Base-by-base conservation (phyloP, 2,113 vertebrate genomes). In the Dinomys branickii region DNA sequence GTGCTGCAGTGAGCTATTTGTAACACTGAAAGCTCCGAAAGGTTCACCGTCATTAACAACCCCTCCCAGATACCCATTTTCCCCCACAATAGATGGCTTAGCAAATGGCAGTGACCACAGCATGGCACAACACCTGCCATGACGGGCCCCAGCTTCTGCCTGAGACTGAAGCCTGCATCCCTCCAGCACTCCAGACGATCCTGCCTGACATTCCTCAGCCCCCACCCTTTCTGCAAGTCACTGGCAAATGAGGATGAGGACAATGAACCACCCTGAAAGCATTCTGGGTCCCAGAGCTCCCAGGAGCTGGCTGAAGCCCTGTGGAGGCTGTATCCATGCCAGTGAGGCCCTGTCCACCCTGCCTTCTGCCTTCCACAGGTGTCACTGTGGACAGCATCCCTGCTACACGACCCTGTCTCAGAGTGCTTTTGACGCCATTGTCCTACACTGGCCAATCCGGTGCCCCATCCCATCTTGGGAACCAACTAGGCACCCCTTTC, bases 281-380 rank as follows among this genome's bases (percentile, higher is more conserved):
- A 8, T 26, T 22, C 44, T 17, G 0, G 54, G 41, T 16, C 33
- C 24, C 38, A 1, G 2, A 65, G 47, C 11, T 8, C 47, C 7
- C 0, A 2, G 1, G 19, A 44, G 4, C 1, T n/a, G 17, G 47
- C 30, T 5, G 52, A 75, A 28, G 10, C 13, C 6, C 2, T 20
- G 1, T 0, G 1, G 12, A 82, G 30, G 3, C 69, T 4, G 7
- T 4, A 12, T 13, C 30, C 22, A 0, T 2, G 58, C 7, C 63
- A n/a, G 0, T 7, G 16, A 0, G 7, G 0, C n/a, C 20, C 71
- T 28, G 19, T 33, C n/a, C 33, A 17, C 17, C 19, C 41, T 41
- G n/a, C 83, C 44, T 82, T 4, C 38, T 5, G 2, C 59, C 38
- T 14, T 38, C 5, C 52, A 61, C 0, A 0, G 58, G 38, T 1